phyloP scores from a whole-genome alignment of 2,797 vertebrate genomes.

The Choloepus didactylus region DNA sequence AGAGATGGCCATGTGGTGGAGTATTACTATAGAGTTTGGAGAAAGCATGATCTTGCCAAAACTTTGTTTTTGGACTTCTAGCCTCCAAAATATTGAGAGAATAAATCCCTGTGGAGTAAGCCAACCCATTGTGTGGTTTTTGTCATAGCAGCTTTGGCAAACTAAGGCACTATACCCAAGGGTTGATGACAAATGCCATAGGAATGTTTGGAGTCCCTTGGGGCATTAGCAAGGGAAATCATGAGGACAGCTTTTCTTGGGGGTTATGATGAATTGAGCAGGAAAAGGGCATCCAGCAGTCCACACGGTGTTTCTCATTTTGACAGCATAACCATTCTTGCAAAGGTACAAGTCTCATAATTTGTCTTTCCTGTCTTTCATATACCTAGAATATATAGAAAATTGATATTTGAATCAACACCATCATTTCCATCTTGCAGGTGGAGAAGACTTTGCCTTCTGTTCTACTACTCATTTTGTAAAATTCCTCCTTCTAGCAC shows the following conservation, averaged over 20 bases:
- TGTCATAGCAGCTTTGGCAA: too few species aligned
- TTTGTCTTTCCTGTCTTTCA: neutral
- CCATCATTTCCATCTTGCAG: neutral
- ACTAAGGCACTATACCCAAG: neutral
- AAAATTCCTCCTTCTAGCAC: neutral
- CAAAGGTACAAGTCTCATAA: neutral
- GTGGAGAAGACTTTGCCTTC: neutral
- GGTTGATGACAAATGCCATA: neutral
- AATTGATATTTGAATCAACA: neutral
- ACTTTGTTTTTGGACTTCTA: too few species aligned
- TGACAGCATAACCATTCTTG: neutral
- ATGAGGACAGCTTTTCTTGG: neutral
- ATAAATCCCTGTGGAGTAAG: too few species aligned
- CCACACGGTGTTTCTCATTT: neutral
- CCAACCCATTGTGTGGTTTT: too few species aligned
- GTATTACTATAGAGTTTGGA: too few species aligned
- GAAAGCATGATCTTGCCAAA: too few species aligned
- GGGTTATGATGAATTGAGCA: neutral
- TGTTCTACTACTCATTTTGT: neutral
- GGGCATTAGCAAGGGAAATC: neutral
- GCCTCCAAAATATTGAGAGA: too few species aligned
- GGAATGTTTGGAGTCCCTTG: neutral
- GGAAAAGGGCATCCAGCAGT: neutral
- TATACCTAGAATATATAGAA: neutral
- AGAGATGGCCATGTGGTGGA: too few species aligned